Evolutionary conservation across 2,888 invertebrate genomes (phyloP).

Genomic region (Apotomis betuletana): DNA sequence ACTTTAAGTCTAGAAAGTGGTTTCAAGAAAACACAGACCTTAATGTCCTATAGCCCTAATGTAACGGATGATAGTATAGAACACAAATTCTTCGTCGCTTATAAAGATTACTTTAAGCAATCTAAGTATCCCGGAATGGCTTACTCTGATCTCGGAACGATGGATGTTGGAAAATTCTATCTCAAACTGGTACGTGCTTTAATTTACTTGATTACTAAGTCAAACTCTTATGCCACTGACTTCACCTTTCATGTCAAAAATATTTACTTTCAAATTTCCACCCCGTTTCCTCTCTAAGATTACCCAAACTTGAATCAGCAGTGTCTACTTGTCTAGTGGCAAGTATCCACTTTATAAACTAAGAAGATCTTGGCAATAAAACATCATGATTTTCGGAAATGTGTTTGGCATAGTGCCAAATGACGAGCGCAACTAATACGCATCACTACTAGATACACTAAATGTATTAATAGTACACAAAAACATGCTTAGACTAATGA

Average conservation of each 20-base stretch:
- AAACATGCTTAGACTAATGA: background rate
- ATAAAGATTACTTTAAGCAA: slow-evolving; percentile 68
- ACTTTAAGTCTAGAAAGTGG: slow-evolving; percentile 78
- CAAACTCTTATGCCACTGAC: too few species aligned
- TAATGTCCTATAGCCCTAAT: slow-evolving; percentile 61
- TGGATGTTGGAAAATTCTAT: slow-evolving; percentile 70
- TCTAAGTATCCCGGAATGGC: slow-evolving; percentile 59
- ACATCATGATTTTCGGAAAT: background rate
- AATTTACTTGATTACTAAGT: too few species aligned
- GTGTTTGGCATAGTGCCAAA: slow-evolving; percentile 2
- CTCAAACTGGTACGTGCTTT: slow-evolving; percentile 69
- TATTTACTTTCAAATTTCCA: background rate
- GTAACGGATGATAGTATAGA: slow-evolving; percentile 60
- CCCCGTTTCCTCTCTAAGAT: too few species aligned
- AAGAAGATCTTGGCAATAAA: background rate
- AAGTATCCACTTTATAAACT: background rate
- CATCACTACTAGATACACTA: background rate
- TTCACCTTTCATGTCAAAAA: too few species aligned
- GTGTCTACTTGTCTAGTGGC: too few species aligned
- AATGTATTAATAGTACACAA: background rate
- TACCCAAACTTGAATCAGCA: too few species aligned
- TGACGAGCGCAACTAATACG: background rate
- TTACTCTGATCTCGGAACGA: slow-evolving; percentile 65
- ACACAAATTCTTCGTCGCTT: slow-evolving; percentile 60
- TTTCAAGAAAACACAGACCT: slow-evolving; percentile 65